Evolutionary conservation across 2,797 vertebrate genomes (phyloP).

Genomic region (Syndactyla subalaris): DNA sequence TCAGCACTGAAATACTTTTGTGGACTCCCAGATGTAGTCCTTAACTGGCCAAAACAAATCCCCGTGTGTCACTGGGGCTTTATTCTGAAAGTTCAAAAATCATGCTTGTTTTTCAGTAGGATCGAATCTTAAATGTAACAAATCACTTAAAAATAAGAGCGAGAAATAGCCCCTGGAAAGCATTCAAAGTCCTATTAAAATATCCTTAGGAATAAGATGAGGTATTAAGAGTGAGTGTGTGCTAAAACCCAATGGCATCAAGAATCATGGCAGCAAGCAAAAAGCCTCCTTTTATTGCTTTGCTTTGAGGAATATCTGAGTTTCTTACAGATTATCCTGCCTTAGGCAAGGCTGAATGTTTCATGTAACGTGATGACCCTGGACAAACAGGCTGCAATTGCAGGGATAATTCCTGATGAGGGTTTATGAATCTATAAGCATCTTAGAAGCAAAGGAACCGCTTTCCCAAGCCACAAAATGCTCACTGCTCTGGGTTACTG

Average conservation of each 20-base stretch:
- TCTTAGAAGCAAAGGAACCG: neutral
- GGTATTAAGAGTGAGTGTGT: neutral
- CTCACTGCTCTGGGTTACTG: neutral
- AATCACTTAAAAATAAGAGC: neutral
- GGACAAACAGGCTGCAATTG: neutral
- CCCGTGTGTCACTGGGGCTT: neutral
- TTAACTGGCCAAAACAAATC: neutral
- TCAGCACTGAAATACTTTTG: neutral
- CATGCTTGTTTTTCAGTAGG: neutral
- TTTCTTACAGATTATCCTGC: neutral
- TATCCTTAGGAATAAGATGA: neutral
- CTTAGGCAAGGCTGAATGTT: neutral
- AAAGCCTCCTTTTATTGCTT: neutral
- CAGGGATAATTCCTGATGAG: neutral
- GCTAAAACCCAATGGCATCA: neutral
- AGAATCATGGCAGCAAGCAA: neutral
- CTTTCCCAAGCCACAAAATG: neutral
- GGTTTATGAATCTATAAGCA: neutral
- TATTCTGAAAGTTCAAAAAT: neutral
- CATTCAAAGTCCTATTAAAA: neutral
- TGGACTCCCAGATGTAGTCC: neutral
- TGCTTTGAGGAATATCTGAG: neutral
- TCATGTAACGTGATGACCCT: neutral
- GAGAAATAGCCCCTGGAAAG: neutral
- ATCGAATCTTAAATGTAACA: neutral